Evolutionary conservation across 2,888 invertebrate species (phyloP).

Genomic region (Sylvicola fuscatus): DNA sequence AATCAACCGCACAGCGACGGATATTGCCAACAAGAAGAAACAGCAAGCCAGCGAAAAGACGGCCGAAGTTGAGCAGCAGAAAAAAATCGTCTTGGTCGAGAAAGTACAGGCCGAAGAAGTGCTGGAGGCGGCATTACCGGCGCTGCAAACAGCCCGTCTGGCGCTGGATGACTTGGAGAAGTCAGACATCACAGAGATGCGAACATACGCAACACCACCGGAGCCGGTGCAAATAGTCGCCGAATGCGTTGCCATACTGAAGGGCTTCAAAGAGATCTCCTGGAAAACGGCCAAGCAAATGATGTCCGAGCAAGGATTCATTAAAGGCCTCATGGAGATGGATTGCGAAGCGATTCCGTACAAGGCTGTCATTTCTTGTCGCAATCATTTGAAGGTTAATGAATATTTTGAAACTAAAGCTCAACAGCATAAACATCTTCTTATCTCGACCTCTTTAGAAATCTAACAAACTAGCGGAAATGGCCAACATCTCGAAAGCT

Average conservation of each 20-base stretch:
- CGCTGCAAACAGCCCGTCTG: constrained; percentile 55
- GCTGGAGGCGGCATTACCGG: constrained; percentile 64
- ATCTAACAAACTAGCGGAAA: constrained; percentile 54
- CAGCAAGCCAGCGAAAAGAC: constrained; percentile 59
- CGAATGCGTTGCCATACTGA: constrained; percentile 73
- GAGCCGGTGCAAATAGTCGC: constrained; percentile 77
- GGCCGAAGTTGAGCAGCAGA: constrained; percentile 63
- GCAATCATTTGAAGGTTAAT: constrained; percentile 44
- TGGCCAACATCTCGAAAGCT: constrained; percentile 68
- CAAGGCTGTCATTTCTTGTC: constrained; percentile 46
- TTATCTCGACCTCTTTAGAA: too few species aligned
- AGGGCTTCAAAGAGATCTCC: constrained; percentile 61
- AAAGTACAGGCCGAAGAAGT: constrained; percentile 68
- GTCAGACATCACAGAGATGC: constrained; percentile 77
- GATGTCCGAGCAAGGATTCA: constrained; percentile 80
- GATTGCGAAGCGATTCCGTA: constrained; percentile 59
- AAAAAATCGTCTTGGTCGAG: constrained; percentile 55
- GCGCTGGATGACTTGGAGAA: constrained; percentile 72
- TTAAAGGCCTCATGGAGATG: constrained; percentile 63
- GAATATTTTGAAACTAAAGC: too few species aligned
- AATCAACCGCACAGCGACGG: constrained; percentile 29
- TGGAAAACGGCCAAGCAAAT: constrained; percentile 84
- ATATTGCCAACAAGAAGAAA: constrained; percentile 56
- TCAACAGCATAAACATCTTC: too few species aligned
- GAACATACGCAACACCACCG: constrained; percentile 81